phyloP scores from a whole-genome alignment of 2,797 vertebrate genomes.

The Melanotaenia parkinsoni region DNA sequence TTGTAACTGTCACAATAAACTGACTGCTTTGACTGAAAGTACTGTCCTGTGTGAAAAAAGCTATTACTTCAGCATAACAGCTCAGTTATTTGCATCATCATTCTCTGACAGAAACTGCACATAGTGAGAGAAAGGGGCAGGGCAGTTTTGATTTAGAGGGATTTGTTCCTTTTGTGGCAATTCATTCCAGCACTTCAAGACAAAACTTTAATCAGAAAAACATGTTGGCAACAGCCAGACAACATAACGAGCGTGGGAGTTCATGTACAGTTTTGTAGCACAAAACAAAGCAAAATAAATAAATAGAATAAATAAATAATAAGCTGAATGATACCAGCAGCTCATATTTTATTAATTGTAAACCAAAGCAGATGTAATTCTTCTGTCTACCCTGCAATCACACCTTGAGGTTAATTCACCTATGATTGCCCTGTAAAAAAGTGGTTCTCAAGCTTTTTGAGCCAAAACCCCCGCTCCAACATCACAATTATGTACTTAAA shows the following conservation, averaged over 20 bases:
- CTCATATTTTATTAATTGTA: slow-evolving; percentile 41
- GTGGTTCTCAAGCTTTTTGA: too few species aligned
- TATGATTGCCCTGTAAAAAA: too few species aligned
- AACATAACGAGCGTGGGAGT: slow-evolving; percentile 35
- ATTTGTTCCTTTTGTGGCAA: slow-evolving; percentile 65
- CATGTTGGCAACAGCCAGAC: slow-evolving; percentile 49
- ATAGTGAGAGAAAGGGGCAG: slow-evolving; percentile 14
- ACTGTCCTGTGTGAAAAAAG: not conserved
- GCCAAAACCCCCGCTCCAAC: too few species aligned
- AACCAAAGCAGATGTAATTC: slow-evolving; percentile 4
- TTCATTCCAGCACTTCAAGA: slow-evolving; percentile 45
- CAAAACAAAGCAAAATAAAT: not conserved
- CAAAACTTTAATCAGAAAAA: slow-evolving; percentile 69
- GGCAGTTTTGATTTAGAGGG: slow-evolving; percentile 37
- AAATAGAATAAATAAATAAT: slow-evolving; percentile 42
- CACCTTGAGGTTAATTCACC: too few species aligned
- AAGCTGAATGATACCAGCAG: slow-evolving; percentile 33
- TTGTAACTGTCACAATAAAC: slow-evolving; percentile 10
- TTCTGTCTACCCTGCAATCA: not conserved
- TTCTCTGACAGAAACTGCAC: slow-evolving; percentile 20
- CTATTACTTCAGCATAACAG: slow-evolving; percentile 26
- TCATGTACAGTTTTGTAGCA: slow-evolving; percentile 19
- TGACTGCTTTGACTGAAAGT: slow-evolving; percentile 3
- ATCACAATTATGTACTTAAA: too few species aligned
- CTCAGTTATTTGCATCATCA: slow-evolving; percentile 26